These are phyloP conservation scores for Tenthredo scrophulariae DNA, from an alignment of 2,888 invertebrate species.

Conservation along the genomic window DNA sequence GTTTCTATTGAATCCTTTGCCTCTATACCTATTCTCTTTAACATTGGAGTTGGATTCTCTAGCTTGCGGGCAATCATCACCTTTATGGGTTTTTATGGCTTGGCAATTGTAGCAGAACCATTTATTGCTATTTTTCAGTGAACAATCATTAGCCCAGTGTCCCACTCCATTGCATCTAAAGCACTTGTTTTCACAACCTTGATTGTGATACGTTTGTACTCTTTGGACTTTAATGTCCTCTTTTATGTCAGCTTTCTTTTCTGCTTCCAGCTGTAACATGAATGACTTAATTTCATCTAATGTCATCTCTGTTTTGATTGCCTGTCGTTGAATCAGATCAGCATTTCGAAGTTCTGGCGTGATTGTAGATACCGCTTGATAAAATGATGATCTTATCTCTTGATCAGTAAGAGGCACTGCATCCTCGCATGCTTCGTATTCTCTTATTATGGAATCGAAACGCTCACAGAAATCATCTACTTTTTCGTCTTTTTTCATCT, in stretches of 20 bases:
- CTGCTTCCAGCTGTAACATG: conserved; percentile 56
- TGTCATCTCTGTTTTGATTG: conserved; percentile 54
- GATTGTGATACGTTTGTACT: background rate
- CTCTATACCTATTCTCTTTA: background rate
- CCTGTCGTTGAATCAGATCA: conserved; percentile 52
- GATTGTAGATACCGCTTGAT: conserved; percentile 52
- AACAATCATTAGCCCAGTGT: conserved; percentile 53
- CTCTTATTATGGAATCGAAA: conserved; percentile 57
- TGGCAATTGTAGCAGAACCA: conserved; percentile 59
- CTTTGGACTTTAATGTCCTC: conserved; percentile 52
- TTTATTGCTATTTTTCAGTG: background rate
- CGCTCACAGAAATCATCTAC: conserved; percentile 59
- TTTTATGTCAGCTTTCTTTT: conserved; percentile 50
- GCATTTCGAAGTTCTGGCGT: conserved; percentile 53
- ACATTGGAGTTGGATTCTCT: background rate
- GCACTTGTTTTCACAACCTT: conserved; percentile 33
- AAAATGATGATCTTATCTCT: conserved; percentile 57
- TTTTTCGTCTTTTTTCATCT: conserved; percentile 58
- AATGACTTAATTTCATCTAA: conserved; percentile 57
- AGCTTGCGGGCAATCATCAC: conserved; percentile 46
- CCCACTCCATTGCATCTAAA: conserved; percentile 54
- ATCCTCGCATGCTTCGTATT: conserved; percentile 57
- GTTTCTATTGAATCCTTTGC: background rate
- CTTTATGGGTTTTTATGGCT: conserved; percentile 51
- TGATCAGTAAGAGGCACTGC: conserved; percentile 56